Evolutionary conservation across 2,113 vertebrate genomes (phyloP).

Genomic region (Colius striatus): DNA sequence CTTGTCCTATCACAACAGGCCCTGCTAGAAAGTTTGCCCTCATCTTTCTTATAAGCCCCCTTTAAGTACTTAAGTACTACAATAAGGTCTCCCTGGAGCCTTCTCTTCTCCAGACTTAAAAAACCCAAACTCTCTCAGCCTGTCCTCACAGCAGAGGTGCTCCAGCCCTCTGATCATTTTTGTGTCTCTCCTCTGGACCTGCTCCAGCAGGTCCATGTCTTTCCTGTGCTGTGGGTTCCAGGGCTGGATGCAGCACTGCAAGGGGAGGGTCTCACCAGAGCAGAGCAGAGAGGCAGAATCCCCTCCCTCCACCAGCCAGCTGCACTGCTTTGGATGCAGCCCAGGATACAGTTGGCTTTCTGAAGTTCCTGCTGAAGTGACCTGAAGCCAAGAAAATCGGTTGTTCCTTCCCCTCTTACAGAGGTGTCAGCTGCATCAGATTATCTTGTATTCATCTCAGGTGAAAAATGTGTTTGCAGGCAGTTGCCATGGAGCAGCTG

Average conservation of each 20-base stretch:
- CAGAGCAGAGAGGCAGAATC: not conserved
- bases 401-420: not conserved
- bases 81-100: not conserved
- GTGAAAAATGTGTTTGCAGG: slow-evolving; percentile 7
- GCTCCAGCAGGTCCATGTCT: not conserved
- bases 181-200: not conserved
- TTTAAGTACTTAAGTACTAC: not conserved
- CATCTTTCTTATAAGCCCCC: not conserved
- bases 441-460: slow-evolving; percentile 1
- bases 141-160: not conserved
- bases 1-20: not conserved
- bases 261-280: not conserved
- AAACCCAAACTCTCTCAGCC: not conserved
- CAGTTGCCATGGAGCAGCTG: slow-evolving; percentile 44
- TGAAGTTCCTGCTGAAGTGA: not conserved
- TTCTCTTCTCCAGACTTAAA: not conserved
- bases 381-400: not conserved
- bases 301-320: not conserved
- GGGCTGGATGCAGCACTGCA: not conserved
- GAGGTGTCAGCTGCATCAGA: slow-evolving; percentile 6
- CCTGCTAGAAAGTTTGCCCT: not conserved
- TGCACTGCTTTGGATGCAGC: not conserved
- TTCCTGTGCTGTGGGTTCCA: not conserved
- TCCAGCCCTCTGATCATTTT: not conserved
- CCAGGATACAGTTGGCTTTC: not conserved